Evolutionary conservation across 2,797 vertebrate species (phyloP), one percentile per base, ranked within the genome.

Genomic region (Tachyglossus aculeatus): DNA sequence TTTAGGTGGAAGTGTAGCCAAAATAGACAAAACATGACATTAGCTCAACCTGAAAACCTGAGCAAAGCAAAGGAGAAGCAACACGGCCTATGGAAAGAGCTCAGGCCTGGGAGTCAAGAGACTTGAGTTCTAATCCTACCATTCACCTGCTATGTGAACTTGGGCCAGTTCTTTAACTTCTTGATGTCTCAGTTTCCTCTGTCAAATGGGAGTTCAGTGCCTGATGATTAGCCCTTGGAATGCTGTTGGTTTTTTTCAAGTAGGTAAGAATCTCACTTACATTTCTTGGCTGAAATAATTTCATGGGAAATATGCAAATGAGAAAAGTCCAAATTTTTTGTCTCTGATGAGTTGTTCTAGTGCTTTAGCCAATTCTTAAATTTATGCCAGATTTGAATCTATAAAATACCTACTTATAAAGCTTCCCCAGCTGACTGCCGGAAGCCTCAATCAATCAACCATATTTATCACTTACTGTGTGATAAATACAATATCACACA

Each of bases 11-110:
- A 21, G 32, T 63, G 34, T 29, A 48, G 38, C 25, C 70, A 43
- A 59, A 67, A 61, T 15, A 12, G 10, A 54, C 67, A 69, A 54
- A 56, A 45, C 44, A 68, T 82, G 74, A 72, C 88, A 1, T 25
- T 86, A 57, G 79, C 41, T 50, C 91, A 94, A 40, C 88, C 93
- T 59, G 92, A 92, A 82, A 60, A 14, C 1, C 83, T 79, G 54
- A 50, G 91, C 11, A 75, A 78, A 80, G 87, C 91, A 16, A 89
- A 92, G 90, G 89, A 91, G 71, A n/a, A n/a, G n/a, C 2, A 5
- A 18, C 45, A 10, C 19, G 25, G 27, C 45, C 24, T 5, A 4
- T 29, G 45, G 16, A 10, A 48, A 11, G 45, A 48, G 27, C 24
- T 15, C 45, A 9, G 25, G 16, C 9, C 12, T 27, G 7, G 44